phyloP scores from a whole-genome alignment of 1,140 invertebrate species.

The Drosophila busckii region DNA sequence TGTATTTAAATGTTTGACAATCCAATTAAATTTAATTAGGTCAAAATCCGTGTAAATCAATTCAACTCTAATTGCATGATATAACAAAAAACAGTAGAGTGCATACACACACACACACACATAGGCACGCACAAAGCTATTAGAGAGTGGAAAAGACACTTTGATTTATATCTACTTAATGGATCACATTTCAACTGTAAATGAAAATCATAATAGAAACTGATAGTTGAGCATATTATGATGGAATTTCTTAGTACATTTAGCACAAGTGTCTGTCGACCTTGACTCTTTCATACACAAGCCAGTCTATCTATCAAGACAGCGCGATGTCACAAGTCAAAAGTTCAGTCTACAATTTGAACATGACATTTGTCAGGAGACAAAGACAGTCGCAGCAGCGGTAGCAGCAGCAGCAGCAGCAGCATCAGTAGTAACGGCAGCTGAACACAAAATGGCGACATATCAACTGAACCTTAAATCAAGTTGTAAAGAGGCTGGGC shows the following conservation, averaged over 20 bases:
- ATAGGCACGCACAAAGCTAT: too few relatives aligned
- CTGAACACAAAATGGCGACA: constrained; percentile 34
- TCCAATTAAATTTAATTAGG: too few relatives aligned
- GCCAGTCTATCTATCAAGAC: constrained; percentile 53
- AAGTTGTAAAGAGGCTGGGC: constrained; percentile 66
- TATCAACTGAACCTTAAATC: constrained; percentile 74
- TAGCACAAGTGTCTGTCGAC: constrained; percentile 20
- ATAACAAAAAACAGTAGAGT: too few relatives aligned
- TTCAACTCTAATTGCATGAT: too few relatives aligned
- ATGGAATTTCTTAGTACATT: constrained; percentile 8
- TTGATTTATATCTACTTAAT: too few relatives aligned
- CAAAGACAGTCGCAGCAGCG: constrained; percentile 1
- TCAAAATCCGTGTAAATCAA: too few relatives aligned
- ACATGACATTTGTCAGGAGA: constrained; percentile 69
- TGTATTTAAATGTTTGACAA: too few relatives aligned
- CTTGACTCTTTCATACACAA: constrained; percentile 52
- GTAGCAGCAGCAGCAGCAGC: background rate
- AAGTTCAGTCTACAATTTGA: constrained; percentile 71
- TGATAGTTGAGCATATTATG: background rate
- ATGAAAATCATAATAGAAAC: constrained; percentile 5
- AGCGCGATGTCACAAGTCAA: constrained; percentile 54
- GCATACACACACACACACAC: too few relatives aligned
- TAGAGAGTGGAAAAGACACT: too few relatives aligned
- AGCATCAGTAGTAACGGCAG: constrained; percentile 10
- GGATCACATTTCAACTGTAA: too few relatives aligned